Evolutionary conservation across 2,888 invertebrate species (phyloP).

Genomic region (Campoplex nolae): DNA sequence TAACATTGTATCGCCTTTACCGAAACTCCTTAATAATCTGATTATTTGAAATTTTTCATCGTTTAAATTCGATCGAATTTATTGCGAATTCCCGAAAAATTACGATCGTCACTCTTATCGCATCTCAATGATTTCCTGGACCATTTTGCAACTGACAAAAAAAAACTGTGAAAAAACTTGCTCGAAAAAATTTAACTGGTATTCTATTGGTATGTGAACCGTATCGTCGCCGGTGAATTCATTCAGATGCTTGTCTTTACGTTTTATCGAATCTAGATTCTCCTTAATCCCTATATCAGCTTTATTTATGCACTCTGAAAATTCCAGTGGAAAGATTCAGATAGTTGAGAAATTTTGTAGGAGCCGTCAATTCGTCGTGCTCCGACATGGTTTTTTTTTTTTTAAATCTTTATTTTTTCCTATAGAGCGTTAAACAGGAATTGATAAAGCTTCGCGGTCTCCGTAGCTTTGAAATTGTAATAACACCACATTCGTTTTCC

Average conservation of each 20-base stretch:
- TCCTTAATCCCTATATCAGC: background rate
- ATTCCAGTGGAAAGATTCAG: background rate
- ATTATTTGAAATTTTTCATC: too few relatives aligned
- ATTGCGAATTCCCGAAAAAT: background rate
- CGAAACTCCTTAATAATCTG: background rate
- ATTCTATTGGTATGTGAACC: background rate
- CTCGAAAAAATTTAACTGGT: background rate
- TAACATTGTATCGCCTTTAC: too few relatives aligned
- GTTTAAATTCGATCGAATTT: too few relatives aligned
- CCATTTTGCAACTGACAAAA: too few relatives aligned
- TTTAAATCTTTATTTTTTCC: background rate
- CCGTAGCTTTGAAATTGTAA: conserved; percentile 39
- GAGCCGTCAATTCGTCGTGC: background rate
- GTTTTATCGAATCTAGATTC: background rate
- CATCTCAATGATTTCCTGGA: too few relatives aligned
- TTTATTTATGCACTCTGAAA: background rate
- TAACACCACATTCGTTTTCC: conserved; percentile 59
- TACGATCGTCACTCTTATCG: background rate
- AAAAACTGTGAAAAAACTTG: background rate
- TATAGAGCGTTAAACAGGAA: conserved; percentile 11
- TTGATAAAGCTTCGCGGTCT: conserved; percentile 16
- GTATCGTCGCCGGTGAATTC: background rate
- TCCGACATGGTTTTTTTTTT: background rate
- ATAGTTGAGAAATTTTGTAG: background rate
- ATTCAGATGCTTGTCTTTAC: conserved; percentile 1